phyloP scores from a whole-genome alignment of 1,140 invertebrate species.

The Drosophila pectinifera region DNA sequence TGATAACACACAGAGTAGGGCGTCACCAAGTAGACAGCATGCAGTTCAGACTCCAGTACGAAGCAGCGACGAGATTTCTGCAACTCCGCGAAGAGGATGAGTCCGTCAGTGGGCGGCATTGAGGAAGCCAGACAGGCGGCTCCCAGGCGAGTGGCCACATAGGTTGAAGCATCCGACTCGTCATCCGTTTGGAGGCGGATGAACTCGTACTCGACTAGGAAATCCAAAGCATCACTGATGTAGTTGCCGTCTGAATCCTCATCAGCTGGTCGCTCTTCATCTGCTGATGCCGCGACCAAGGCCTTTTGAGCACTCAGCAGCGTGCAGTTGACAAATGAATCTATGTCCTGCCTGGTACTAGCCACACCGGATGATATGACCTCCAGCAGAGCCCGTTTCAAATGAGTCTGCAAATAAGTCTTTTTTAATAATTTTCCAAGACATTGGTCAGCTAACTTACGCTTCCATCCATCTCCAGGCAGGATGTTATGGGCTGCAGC shows the following conservation, averaged over 20 bases:
- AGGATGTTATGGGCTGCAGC: constrained; percentile 92
- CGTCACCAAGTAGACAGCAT: constrained; percentile 97
- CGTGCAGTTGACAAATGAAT: constrained; percentile 93
- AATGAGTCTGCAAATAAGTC: constrained; percentile 60
- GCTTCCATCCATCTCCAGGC: constrained; percentile 89
- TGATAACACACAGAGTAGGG: constrained; percentile 93
- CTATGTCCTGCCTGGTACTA: constrained; percentile 89
- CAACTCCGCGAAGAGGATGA: constrained; percentile 95
- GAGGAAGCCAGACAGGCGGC: constrained; percentile 96
- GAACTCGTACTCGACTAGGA: constrained; percentile 87
- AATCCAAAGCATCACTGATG: constrained; percentile 82
- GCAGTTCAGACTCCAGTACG: constrained; percentile 97
- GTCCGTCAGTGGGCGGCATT: constrained; percentile 95
- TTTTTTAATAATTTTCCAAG: neutral
- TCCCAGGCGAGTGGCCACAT: constrained; percentile 94
- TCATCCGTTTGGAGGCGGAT: constrained; percentile 86
- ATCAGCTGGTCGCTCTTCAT: constrained; percentile 13
- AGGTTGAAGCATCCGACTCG: constrained; percentile 86
- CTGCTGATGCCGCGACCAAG: neutral
- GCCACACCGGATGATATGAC: constrained; percentile 96
- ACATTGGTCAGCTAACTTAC: constrained; percentile 80
- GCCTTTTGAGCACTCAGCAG: constrained; percentile 85
- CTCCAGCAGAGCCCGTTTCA: constrained; percentile 90
- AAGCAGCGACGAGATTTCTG: constrained; percentile 95
- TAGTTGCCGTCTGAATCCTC: constrained; percentile 29